Evolutionary conservation across 1,140 invertebrate genomes (phyloP), one percentile per base, ranked within the genome.

Genomic region (Drosophila bocki): DNA sequence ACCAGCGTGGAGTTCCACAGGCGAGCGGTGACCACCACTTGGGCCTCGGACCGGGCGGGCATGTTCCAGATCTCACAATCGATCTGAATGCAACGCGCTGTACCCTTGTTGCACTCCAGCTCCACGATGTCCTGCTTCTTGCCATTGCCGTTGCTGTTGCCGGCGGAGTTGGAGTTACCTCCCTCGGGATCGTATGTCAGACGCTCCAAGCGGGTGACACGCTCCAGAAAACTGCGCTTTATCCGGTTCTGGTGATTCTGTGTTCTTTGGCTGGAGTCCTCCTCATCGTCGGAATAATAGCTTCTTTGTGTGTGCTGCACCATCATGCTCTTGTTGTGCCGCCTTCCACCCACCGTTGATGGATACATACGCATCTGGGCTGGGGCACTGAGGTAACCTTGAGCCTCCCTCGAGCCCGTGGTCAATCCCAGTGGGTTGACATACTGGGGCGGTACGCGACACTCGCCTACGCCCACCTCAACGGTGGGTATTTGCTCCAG

Each of bases 1-100:
- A 97, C 96, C 13, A 99, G 93, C 0, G 98, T 98, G 1, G 96
- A 95, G 94, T 98, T 98, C 98, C 98, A 99, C 8, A 99, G 93
- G 54, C 97, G 95, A 2, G 97, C 96, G 84, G 95, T 95, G 19
- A 98, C 95, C 42, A 95, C 95, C 68, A 99, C 97, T 1, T 95
- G 96, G 2, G 96, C 96, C 80, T 95, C 95, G 67, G 96, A 95
- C 81, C 95, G 95, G 26, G 95, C 94, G 26, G 95, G 94, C 60
- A 98, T 94, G 77, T 96, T 96, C 75, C 95, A 95, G 58, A 99
- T 95, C 1, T 95, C 94, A 91, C 98, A 99, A 50, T 93, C 94
- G 58, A 99, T 97, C 69, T 95, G 95, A n/a, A 98, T 95, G 91
- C 98, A 99, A 75, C 97, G 96, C 0, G 97, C 97, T 7, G 97